These are phyloP conservation scores for Hemistola chrysoprasaria DNA, from an alignment of 2,888 invertebrate genomes.

Conservation along the genomic window DNA sequence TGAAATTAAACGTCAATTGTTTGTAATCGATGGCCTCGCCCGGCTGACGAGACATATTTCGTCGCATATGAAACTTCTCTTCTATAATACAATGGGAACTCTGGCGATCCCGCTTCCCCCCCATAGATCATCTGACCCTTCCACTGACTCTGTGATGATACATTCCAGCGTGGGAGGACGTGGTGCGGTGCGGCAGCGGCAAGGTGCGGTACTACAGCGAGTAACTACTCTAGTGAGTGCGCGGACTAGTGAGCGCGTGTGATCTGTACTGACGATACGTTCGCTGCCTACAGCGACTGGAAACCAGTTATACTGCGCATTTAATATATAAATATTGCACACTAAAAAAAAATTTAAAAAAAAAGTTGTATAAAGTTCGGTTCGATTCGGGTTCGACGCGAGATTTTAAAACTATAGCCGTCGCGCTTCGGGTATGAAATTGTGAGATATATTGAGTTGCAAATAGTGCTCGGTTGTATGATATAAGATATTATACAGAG, in stretches of 20 bases:
- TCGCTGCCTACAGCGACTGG: slow-evolving; percentile 36
- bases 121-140: too few relatives aligned
- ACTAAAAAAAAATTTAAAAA: slow-evolving; percentile 41
- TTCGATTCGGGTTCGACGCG: slow-evolving; percentile 39
- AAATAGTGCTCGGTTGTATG: slow-evolving; percentile 20
- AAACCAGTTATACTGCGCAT: slow-evolving; percentile 44
- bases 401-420: slow-evolving; percentile 9
- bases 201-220: slow-evolving; percentile 76
- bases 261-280: slow-evolving; percentile 37
- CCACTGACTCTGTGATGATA: background rate
- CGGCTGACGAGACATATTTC: too few relatives aligned
- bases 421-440: slow-evolving; percentile 8
- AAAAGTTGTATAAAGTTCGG: slow-evolving; percentile 35
- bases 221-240: too few relatives aligned
- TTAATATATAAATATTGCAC: slow-evolving; percentile 53
- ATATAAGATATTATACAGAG: background rate
- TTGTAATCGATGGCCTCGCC: too few relatives aligned
- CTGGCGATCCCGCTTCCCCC: too few relatives aligned
- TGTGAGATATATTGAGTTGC: slow-evolving; percentile 8
- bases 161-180: slow-evolving; percentile 89
- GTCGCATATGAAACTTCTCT: too few relatives aligned
- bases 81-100: too few relatives aligned
- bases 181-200: slow-evolving; percentile 77
- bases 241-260: slow-evolving; percentile 31
- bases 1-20: too few relatives aligned